Evolutionary conservation across 1,140 invertebrate genomes (phyloP).

Genomic region (Stegodyphus dumicola): DNA sequence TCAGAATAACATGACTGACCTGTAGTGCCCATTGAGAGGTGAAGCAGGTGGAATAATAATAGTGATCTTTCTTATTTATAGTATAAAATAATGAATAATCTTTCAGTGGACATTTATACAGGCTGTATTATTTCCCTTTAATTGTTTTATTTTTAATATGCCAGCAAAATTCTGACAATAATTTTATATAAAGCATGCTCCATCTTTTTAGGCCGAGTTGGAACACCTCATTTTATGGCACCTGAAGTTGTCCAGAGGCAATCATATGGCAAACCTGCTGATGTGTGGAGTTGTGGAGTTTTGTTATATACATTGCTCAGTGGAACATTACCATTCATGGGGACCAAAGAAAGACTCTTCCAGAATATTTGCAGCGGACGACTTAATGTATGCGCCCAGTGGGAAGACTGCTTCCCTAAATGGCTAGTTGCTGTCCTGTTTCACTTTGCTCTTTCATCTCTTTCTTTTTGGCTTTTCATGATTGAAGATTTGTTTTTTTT

Average conservation of each 20-base stretch:
- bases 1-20: too few relatives aligned
- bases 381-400: constrained; percentile 76
- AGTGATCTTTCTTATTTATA: too few relatives aligned
- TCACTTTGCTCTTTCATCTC: constrained; percentile 48
- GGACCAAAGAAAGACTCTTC: constrained; percentile 89
- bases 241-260: constrained; percentile 93
- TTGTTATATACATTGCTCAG: constrained; percentile 92
- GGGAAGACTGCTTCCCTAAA: constrained; percentile 48
- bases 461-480: constrained; percentile 49
- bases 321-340: constrained; percentile 93
- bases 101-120: too few relatives aligned
- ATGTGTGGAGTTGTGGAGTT: constrained; percentile 96
- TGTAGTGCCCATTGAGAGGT: too few relatives aligned
- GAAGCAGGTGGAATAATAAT: too few relatives aligned
- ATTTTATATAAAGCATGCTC: too few relatives aligned
- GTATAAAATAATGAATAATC: too few relatives aligned
- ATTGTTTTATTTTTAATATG: too few relatives aligned
- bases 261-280: constrained; percentile 94
- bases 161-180: too few relatives aligned
- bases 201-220: constrained; percentile 80
- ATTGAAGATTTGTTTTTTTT: constrained; percentile 49
- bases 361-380: constrained; percentile 88
- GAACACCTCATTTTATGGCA: constrained; percentile 96
- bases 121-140: too few relatives aligned
- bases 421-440: constrained; percentile 56